These are phyloP conservation scores for Pogonomyrmex californicus DNA, from an alignment of 1,140 invertebrate species.

Conservation along the genomic window DNA sequence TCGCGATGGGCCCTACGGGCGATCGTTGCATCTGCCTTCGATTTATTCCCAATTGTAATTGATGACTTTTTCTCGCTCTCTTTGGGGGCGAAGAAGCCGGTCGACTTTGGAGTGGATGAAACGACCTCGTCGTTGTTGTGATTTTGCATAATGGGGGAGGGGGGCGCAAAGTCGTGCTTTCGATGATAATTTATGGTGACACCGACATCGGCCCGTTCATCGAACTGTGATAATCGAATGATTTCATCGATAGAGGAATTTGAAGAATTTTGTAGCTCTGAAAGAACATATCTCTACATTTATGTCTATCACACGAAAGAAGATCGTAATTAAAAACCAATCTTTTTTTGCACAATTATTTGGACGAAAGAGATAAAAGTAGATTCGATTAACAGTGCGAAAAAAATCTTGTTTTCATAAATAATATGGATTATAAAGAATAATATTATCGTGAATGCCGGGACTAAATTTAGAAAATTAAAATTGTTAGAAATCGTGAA, in stretches of 20 bases:
- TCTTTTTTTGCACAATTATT: neutral
- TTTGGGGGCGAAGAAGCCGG: conserved; percentile 8
- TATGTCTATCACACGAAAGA: neutral
- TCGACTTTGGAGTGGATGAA: conserved; percentile 62
- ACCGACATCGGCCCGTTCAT: conserved; percentile 6
- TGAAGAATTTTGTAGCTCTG: neutral
- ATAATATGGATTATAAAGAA: neutral
- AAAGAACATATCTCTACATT: neutral
- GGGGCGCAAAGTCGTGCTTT: conserved; percentile 52
- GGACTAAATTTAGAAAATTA: conserved; percentile 2
- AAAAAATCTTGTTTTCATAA: neutral
- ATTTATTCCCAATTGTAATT: conserved; percentile 86
- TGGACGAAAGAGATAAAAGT: neutral
- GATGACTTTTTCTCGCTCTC: conserved; percentile 81
- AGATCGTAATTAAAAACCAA: neutral
- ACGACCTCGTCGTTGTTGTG: conserved; percentile 60
- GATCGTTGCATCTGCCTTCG: conserved; percentile 85
- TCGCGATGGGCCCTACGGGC: conserved; percentile 74
- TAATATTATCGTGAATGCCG: neutral
- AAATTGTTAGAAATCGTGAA: neutral
- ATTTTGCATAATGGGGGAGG: conserved; percentile 70
- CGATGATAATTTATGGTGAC: conserved; percentile 56
- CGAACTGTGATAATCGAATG: conserved; percentile 31
- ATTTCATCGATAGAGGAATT: neutral
- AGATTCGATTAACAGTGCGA: neutral